A percentile compares a stretch with the other conserved stretches of the same genome.
Conservation (phyloP, 2,797 vertebrate species). For the Remorina albescens region DNA sequence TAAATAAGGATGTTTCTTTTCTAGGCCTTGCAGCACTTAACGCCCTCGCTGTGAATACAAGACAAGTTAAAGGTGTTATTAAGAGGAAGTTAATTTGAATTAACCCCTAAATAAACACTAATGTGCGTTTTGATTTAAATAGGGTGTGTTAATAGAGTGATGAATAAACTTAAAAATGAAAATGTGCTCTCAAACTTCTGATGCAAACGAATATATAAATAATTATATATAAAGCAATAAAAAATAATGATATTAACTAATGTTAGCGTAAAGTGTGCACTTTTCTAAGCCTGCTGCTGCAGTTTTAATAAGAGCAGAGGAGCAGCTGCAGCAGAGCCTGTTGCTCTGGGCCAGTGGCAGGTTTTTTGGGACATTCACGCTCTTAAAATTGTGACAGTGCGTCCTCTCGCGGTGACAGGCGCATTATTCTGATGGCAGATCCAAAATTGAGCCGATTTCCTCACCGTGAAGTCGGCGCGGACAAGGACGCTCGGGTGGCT, state of each 20-base stretch:
- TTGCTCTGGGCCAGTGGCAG: conserved; percentile 88
- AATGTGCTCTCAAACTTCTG: too few species aligned
- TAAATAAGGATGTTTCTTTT: background rate
- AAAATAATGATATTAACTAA: background rate
- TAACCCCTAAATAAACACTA: too few species aligned
- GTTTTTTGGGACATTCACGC: conserved; percentile 62
- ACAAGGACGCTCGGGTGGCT: conserved; percentile 30
- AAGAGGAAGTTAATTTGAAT: background rate
- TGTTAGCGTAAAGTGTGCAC: background rate
- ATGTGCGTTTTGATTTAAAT: too few species aligned
- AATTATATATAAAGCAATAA: too few species aligned
- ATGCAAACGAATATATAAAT: too few species aligned
- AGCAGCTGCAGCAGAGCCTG: conserved; percentile 77
- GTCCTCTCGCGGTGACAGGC: conserved; percentile 87
- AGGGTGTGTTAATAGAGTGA: too few species aligned
- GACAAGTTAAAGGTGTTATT: background rate
- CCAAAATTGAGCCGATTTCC: conserved; percentile 55
- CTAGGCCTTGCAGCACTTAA: background rate
- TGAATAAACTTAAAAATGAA: too few species aligned
- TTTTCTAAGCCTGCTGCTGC: background rate
- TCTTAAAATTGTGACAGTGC: conserved; percentile 85
- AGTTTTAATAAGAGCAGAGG: conserved; percentile 43
- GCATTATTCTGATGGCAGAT: conserved; percentile 59
- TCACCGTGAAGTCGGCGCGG: conserved; percentile 33
- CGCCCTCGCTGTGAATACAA: background rate